Conservation (phyloP, 2,888 invertebrate genomes). For the Drosophila antonietae region DNA sequence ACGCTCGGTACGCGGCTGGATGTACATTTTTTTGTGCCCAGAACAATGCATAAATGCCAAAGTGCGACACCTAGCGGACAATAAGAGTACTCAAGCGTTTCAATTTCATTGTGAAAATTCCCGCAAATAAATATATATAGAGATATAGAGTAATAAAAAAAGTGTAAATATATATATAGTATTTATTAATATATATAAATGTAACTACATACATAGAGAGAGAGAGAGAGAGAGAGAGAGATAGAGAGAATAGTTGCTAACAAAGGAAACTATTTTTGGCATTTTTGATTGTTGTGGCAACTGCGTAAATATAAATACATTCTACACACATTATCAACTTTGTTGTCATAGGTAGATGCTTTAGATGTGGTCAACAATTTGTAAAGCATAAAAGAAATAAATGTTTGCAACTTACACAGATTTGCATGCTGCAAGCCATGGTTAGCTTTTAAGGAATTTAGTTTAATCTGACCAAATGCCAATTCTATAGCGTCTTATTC, state of each 20-base stretch:
- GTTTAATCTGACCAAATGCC: neutral
- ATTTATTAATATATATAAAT: neutral
- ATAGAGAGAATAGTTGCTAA: neutral
- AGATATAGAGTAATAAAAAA: neutral
- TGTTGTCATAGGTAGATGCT: constrained; percentile 3
- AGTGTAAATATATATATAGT: neutral
- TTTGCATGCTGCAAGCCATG: neutral
- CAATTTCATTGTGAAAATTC: constrained; percentile 19
- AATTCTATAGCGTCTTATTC: neutral
- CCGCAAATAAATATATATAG: constrained; percentile 5
- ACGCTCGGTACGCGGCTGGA: constrained; percentile 60
- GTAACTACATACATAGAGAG: neutral
- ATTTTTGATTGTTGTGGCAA: constrained; percentile 20
- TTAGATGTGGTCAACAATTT: constrained; percentile 13
- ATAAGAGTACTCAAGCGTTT: constrained; percentile 23
- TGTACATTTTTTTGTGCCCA: constrained; percentile 39
- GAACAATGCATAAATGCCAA: constrained; percentile 42
- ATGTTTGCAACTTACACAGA: neutral
- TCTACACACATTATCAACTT: constrained; percentile 3
- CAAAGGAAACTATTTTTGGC: constrained; percentile 30
- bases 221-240: neutral
- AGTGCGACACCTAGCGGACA: constrained; percentile 40
- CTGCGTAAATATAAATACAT: constrained; percentile 8
- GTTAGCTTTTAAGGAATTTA: neutral
- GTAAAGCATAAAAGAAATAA: neutral